A percentile compares a stretch with the other conserved stretches of the same genome.
Evolutionary conservation across 2,888 invertebrate species (phyloP).

Genomic region (Noctua fimbriata): DNA sequence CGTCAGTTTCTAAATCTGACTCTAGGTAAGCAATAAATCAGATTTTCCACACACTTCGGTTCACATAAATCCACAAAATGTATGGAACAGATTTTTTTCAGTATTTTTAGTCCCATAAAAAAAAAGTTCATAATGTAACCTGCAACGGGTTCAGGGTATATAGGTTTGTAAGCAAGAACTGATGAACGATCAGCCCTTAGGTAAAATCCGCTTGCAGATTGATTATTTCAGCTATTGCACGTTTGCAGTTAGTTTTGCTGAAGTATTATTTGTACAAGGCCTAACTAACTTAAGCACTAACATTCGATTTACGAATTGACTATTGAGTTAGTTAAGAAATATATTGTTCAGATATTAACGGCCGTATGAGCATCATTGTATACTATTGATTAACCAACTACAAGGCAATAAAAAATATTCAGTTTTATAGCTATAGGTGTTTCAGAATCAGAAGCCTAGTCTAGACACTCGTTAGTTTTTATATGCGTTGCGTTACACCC

Average conservation of each 20-base stretch:
- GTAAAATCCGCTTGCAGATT: background rate
- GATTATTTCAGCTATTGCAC: background rate
- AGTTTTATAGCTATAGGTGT: conserved; percentile 22
- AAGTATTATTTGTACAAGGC: background rate
- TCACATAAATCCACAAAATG: too few species aligned
- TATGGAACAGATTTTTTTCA: too few species aligned
- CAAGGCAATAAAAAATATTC: conserved; percentile 4
- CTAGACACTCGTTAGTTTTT: conserved; percentile 34
- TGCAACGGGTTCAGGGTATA: background rate
- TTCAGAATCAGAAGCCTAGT: conserved; percentile 30
- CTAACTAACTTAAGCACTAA: background rate
- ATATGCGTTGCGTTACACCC: conserved; percentile 26
- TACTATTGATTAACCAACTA: background rate
- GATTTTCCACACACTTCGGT: too few species aligned
- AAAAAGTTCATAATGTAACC: background rate
- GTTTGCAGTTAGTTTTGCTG: background rate
- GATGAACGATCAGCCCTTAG: background rate
- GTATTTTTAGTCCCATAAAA: background rate
- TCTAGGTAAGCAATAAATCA: background rate
- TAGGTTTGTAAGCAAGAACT: background rate
- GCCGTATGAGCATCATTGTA: background rate
- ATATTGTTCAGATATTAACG: background rate
- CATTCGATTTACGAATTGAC: background rate
- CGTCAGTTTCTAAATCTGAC: background rate
- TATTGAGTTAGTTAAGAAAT: conserved; percentile 1